phyloP scores from a whole-genome alignment of 2,113 vertebrate species.

The Oplegnathus fasciatus region DNA sequence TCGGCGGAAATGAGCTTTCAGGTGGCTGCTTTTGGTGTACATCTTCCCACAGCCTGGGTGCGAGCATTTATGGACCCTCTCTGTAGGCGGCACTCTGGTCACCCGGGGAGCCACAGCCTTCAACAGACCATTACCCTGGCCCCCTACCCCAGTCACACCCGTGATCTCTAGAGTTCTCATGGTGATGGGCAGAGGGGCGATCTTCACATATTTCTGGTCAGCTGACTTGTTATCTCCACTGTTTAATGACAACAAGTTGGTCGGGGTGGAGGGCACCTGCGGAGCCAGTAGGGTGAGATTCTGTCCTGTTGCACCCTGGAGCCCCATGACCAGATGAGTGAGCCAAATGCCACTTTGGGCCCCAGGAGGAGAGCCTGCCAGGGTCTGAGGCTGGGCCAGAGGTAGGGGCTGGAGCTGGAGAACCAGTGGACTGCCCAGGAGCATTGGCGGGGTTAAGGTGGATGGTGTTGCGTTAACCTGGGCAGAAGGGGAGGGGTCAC shows the following conservation, averaged over 20 bases:
- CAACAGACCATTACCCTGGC: constrained; percentile 51
- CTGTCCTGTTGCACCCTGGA: constrained; percentile 80
- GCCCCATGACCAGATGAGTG: constrained; percentile 87
- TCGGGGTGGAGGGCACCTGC: constrained; percentile 63
- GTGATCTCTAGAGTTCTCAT: constrained; percentile 75
- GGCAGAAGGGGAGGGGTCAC: constrained; percentile 13
- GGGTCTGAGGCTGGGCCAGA: constrained; percentile 56
- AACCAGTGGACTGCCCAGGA: constrained; percentile 83
- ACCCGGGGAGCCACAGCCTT: constrained; percentile 72
- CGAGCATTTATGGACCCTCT: constrained; percentile 88
- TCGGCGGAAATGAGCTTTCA: constrained; percentile 89
- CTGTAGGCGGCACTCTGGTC: constrained; percentile 63
- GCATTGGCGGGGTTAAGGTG: constrained; percentile 58
- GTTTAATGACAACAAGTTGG: constrained; percentile 71
- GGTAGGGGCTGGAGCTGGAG: constrained; percentile 88
- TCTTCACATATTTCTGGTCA: constrained; percentile 91
- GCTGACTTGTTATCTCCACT: constrained; percentile 56
- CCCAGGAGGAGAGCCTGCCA: constrained; percentile 53
- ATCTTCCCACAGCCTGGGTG: constrained; percentile 91
- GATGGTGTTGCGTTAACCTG: constrained; percentile 30
- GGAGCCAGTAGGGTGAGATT: constrained; percentile 82
- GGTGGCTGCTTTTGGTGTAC: constrained; percentile 92
- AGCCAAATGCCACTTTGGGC: constrained; percentile 76
- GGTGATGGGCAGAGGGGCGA: constrained; percentile 87
- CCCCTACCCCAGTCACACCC: constrained; percentile 55